Percentiles rank a stretch among this genome's conserved stretches.
Evolutionary conservation across 2,113 vertebrate species (phyloP).

Genomic region (Lichenostomus cassidix): DNA sequence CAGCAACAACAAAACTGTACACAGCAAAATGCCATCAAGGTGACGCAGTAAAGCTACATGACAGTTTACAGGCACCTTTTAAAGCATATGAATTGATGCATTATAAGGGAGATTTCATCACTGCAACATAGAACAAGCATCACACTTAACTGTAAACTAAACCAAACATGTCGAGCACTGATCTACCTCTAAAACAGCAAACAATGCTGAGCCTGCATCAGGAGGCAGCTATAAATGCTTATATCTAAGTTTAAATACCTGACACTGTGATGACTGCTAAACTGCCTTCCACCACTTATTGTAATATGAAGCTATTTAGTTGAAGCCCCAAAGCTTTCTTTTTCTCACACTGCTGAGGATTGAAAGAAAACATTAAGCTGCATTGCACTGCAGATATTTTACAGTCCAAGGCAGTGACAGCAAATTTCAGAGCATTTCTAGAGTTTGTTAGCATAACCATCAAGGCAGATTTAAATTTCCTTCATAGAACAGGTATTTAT

Average conservation of each 20-base stretch:
- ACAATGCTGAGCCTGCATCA: not conserved
- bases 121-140: not conserved
- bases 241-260: not conserved
- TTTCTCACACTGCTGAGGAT: not conserved
- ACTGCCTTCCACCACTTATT: not conserved
- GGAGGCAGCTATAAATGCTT: not conserved
- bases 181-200: not conserved
- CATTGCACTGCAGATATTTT: not conserved
- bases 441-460: not conserved
- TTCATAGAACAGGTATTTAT: not conserved
- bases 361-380: not conserved
- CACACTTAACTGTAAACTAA: not conserved
- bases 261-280: not conserved
- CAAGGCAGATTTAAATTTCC: not conserved
- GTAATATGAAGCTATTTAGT: not conserved
- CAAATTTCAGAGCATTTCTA: not conserved
- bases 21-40: not conserved
- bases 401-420: not conserved
- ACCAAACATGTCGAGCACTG: not conserved
- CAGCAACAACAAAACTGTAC: not conserved
- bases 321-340: not conserved
- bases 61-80: not conserved
- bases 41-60: not conserved
- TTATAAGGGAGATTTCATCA: not conserved
- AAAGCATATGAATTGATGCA: not conserved